Evolutionary conservation across 2,888 invertebrate species (phyloP).

Genomic region (Clitarchus hookeri): DNA sequence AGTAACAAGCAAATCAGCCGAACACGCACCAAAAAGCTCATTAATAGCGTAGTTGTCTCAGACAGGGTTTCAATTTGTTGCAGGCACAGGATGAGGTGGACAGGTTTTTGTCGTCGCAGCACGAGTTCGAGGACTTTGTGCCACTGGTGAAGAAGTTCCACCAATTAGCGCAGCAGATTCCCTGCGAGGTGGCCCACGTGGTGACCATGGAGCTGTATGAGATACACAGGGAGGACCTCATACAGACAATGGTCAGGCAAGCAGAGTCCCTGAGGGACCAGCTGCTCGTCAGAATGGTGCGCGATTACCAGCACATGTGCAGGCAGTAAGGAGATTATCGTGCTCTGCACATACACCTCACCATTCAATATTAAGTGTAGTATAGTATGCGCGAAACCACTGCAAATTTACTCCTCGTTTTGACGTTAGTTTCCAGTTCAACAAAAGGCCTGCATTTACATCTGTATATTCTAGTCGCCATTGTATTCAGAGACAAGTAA

Average conservation of each 20-base stretch:
- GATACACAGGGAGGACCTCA: constrained; percentile 79
- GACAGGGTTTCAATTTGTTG: too few species aligned
- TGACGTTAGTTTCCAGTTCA: too few species aligned
- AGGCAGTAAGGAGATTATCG: constrained; percentile 64
- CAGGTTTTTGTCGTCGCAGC: constrained; percentile 67
- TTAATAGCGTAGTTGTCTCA: constrained; percentile 37
- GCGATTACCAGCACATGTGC: constrained; percentile 78
- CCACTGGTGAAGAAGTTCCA: constrained; percentile 54
- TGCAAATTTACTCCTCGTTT: too few species aligned
- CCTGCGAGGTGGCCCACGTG: constrained; percentile 63
- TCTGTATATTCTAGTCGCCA: too few species aligned
- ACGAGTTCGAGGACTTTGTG: constrained; percentile 56
- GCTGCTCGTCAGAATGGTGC: constrained; percentile 73
- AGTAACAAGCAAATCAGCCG: too few species aligned
- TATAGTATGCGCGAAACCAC: too few species aligned
- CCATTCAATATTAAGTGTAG: too few species aligned
- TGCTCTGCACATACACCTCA: neutral
- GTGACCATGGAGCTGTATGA: constrained; percentile 83
- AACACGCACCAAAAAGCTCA: neutral
- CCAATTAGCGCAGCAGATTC: constrained; percentile 57
- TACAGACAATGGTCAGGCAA: constrained; percentile 68
- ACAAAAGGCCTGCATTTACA: too few species aligned
- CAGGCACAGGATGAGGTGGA: constrained; percentile 68
- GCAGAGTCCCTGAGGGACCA: constrained; percentile 71
- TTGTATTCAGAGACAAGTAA: too few species aligned